These are phyloP conservation scores for Mus minutoides DNA, from an alignment of 2,797 vertebrate species.

Conservation along the genomic window DNA sequence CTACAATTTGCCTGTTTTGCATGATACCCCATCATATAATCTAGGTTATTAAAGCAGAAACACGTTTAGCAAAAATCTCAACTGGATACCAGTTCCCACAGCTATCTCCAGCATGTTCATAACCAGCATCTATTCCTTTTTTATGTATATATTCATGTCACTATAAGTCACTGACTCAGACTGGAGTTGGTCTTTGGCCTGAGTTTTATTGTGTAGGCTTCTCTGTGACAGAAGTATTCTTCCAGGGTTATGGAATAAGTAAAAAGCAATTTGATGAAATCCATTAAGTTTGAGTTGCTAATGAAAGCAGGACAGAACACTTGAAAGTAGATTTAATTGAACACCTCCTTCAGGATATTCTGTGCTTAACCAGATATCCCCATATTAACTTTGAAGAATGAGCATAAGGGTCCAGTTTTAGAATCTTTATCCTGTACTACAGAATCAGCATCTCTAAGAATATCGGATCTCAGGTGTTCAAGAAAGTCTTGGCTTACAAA, in stretches of 20 bases:
- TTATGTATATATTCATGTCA: accelerated
- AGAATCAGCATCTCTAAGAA: background rate
- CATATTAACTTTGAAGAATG: background rate
- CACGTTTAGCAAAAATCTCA: background rate
- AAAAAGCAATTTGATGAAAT: background rate
- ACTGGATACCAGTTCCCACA: background rate
- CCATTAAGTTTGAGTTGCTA: background rate
- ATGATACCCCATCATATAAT: background rate
- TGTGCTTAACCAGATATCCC: background rate
- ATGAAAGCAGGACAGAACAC: background rate
- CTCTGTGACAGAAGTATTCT: background rate
- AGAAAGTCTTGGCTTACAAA: background rate
- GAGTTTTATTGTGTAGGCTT: background rate
- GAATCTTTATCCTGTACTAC: background rate
- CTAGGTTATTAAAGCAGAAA: background rate
- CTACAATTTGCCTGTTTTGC: background rate
- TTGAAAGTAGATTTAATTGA: constrained; percentile 14
- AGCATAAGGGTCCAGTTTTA: background rate
- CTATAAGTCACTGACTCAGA: background rate
- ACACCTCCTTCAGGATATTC: background rate
- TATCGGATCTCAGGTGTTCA: background rate
- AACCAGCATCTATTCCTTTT: background rate
- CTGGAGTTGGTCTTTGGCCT: background rate
- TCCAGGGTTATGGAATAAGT: background rate
- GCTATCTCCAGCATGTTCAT: background rate